Base-by-base conservation (phyloP, 2,797 vertebrate genomes). In the Gallinago solitaria region DNA sequence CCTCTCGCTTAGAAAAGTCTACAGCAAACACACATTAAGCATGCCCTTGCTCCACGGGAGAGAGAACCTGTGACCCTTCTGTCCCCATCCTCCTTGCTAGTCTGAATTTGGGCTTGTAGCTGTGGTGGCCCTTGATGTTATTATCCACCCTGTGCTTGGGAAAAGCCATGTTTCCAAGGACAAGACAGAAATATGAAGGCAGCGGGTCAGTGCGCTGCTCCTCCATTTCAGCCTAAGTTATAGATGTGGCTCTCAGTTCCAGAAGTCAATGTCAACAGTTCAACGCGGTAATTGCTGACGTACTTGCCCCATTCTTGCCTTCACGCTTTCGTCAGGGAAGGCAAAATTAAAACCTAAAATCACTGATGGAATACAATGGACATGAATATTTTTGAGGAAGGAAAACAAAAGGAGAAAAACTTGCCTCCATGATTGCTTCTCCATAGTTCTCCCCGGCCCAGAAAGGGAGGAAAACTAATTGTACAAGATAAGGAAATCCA, bases 341-440 rank as follows among this genome's bases (percentile, higher is more conserved):
- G 56, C 20, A 87, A 81, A 95, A 94, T 60, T 63, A 53, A 81
- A 92, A 93, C 63, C 59, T 73, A 69, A 77, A 84, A 80, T 85
- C 71, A 59, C 24, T 37, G 35, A 74, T 57, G 41, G 95, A 90
- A 71, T 88, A 53, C 24, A 87, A 80, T 9, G n/a, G 53, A 74
- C 2, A 2, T n/a, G 24, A 90, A 91, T 19, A 13, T 82, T 77
- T 33, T n/a, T 27, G 28, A 54, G 28, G 28, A 19, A 54, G 18
- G 18, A 18, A 74, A 71, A 56, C 0, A 0, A 81, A 50, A 70
- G 15, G 54, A 1, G 0, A 70, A 93, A 70, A 67, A n/a, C n/a
- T 73, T 1, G 1, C 5, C 70, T 60, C 70, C 53, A n/a, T 53
- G 83, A 87, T 60, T 91, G 56, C 32, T 67, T 82, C 63, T 84